Base-by-base conservation (phyloP, 2,113 vertebrate genomes). In the Craseonycteris thonglongyai region DNA sequence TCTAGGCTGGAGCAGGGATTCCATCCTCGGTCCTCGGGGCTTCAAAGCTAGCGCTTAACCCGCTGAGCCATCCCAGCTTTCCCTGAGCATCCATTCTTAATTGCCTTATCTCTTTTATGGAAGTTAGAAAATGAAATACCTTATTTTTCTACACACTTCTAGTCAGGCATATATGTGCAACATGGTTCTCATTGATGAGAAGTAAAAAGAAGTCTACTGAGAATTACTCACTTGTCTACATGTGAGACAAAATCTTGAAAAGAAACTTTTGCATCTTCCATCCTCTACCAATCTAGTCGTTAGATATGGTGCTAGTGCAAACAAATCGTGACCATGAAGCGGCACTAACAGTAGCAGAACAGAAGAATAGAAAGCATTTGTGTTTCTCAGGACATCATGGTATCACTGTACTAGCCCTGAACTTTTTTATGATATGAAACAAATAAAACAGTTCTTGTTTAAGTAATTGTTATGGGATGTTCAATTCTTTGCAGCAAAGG, bases 371-470 rank as follows among this genome's bases (percentile, higher is more conserved):
- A 54, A 59, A 59, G 10, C 38, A 65, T 18, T 45, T 59, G 21
- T 54, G 30, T 66, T 59, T 56, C 6, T 24, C n/a, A n/a, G n/a
- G 30, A 82, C 24, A 14, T 51, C 28, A 56, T 51, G 42, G 2
- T 33, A 5, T 40, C 15, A 11, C 22, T 66, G 30, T 30, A 59
- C 14, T 63, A 59, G 2, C 16, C 12, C 11, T 6, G 14, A 78
- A 11, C 6, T 63, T 58, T 58, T 79, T 66, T 66, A 82, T 90
- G 79, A 22, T 71, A 5, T 66, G 45, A 93, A 9, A 83, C 19
- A 91, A 93, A 89, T 38, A 78, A 72, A 86, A 84, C 13, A 49
- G 0, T 76, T 87, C 21, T 61, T 81, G 30, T 78, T 92, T 87
- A 93, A 69, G 6, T 83, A 49, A 93, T 84, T 91, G 71, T 76